These are phyloP conservation scores for Pterostichus madidus DNA, from an alignment of 2,888 invertebrate species.

Conservation along the genomic window DNA sequence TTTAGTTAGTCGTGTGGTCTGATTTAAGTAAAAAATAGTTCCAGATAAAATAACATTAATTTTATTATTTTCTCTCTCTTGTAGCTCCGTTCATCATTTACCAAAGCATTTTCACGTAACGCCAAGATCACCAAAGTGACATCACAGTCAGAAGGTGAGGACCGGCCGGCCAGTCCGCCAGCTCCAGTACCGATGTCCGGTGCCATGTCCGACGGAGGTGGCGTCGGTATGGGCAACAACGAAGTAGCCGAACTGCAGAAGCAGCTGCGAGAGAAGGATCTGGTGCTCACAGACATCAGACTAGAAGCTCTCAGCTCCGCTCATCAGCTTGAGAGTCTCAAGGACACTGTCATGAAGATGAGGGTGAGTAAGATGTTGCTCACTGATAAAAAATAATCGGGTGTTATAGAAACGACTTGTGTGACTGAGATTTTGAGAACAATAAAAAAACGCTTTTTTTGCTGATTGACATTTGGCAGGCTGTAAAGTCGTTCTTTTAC, in stretches of 20 bases:
- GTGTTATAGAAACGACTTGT: no score
- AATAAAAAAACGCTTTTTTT: no score
- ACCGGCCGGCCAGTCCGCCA: slow-evolving; percentile 77
- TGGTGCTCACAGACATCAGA: slow-evolving; percentile 96
- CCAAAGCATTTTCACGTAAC: slow-evolving; percentile 96
- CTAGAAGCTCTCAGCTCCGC: slow-evolving; percentile 98
- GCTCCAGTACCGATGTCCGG: slow-evolving; percentile 78
- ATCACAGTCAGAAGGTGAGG: slow-evolving; percentile 77
- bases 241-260: slow-evolving; percentile 92
- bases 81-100: slow-evolving; percentile 95
- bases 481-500: no score
- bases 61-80: slow-evolving; percentile 70
- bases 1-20: no score
- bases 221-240: slow-evolving; percentile 74
- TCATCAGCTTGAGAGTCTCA: slow-evolving; percentile 96
- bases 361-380: slow-evolving; percentile 81
- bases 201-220: slow-evolving; percentile 73
- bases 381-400: no score
- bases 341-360: slow-evolving; percentile 98
- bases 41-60: no score
- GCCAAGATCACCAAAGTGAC: slow-evolving; percentile 86
- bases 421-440: no score
- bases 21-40: no score
- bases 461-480: no score
- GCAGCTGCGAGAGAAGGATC: slow-evolving; percentile 96